Evolutionary conservation across 2,797 vertebrate species (phyloP).

Genomic region (Ispidina picta): DNA sequence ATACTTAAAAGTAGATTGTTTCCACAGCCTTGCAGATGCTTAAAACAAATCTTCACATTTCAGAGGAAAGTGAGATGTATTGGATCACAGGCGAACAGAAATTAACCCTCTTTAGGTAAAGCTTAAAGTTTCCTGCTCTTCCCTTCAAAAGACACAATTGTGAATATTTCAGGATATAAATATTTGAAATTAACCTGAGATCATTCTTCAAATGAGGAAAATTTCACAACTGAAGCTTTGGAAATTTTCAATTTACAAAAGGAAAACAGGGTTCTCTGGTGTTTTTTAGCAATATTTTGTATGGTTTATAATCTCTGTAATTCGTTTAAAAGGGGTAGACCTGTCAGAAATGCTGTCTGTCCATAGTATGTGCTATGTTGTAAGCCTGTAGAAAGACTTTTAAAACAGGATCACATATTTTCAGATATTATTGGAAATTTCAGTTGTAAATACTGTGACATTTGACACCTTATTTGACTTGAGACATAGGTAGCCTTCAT

Average conservation of each 20-base stretch:
- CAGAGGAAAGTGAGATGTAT: no score
- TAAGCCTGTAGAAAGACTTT: not conserved
- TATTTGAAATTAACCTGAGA: not conserved
- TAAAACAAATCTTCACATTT: no score
- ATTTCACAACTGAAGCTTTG: not conserved
- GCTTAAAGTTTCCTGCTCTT: not conserved
- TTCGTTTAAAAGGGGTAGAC: not conserved
- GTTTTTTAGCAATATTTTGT: not conserved
- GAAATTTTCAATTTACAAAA: not conserved
- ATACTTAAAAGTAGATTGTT: no score
- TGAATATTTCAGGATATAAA: not conserved
- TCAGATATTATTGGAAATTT: not conserved
- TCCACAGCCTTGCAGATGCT: no score
- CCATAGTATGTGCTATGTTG: not conserved
- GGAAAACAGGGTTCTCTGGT: not conserved
- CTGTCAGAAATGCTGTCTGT: not conserved
- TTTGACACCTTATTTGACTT: not conserved
- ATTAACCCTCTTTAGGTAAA: not conserved
- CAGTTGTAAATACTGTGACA: not conserved
- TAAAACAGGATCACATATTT: not conserved
- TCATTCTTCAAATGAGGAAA: not conserved
- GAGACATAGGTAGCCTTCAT: not conserved
- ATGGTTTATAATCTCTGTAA: not conserved
- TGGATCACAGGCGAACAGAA: not conserved
- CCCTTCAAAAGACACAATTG: not conserved